A percentile compares a stretch with the other conserved stretches of the same genome.
Conservation (phyloP, 2,888 invertebrate genomes). For the Hermodice carunculata region DNA sequence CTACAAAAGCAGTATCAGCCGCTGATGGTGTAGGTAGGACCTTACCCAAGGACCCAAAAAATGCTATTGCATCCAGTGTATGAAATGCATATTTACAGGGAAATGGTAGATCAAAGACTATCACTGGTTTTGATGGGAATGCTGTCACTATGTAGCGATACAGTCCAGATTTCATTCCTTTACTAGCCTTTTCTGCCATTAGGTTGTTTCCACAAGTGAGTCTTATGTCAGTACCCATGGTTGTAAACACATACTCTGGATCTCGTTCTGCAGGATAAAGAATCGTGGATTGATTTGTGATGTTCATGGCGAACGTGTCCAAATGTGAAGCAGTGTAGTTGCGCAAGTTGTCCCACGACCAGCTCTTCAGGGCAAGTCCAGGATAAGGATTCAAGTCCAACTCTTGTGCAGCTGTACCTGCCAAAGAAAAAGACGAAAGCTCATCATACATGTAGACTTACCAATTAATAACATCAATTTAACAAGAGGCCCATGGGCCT, state of each 20-base stretch:
- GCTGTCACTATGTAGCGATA: background rate
- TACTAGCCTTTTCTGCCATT: background rate
- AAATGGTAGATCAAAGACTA: background rate
- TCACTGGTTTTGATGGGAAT: background rate
- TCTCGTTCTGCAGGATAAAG: background rate
- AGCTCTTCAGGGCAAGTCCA: background rate
- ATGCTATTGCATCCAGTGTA: too few relatives aligned
- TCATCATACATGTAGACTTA: too few relatives aligned
- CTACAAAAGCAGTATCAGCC: too few relatives aligned
- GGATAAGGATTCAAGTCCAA: background rate
- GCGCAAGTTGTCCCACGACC: background rate
- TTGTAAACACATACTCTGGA: conserved; percentile 6
- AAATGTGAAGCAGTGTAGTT: background rate
- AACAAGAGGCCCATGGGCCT: too few relatives aligned
- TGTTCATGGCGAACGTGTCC: background rate
- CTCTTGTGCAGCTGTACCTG: conserved; percentile 11
- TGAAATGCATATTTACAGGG: conserved; percentile 10
- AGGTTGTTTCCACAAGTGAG: background rate
- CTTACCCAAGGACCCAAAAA: too few relatives aligned
- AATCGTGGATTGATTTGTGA: background rate
- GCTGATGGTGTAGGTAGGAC: too few relatives aligned
- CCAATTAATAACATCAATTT: too few relatives aligned
- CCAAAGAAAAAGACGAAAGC: too few relatives aligned
- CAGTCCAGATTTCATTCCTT: background rate
- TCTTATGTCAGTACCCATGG: background rate